These are phyloP conservation scores for Tinamus guttatus DNA, from an alignment of 2,113 vertebrate species.

Conservation along the genomic window DNA sequence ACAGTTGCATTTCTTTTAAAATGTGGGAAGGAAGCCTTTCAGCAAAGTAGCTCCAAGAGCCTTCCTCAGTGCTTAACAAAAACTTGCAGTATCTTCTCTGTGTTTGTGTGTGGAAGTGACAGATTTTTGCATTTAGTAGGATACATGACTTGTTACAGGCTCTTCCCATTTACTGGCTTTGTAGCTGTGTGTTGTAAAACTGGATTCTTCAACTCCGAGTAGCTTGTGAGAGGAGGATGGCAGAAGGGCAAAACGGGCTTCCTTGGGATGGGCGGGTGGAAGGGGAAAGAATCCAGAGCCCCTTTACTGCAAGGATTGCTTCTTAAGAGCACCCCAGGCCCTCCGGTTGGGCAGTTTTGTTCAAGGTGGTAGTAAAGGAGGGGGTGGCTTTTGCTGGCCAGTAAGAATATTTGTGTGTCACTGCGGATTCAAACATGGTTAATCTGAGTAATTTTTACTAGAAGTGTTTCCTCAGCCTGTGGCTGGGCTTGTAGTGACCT, in stretches of 20 bases:
- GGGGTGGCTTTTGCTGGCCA: not conserved
- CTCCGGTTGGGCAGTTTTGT: not conserved
- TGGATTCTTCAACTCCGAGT: no score
- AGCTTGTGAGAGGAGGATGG: no score
- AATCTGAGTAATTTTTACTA: not conserved
- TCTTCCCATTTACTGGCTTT: not conserved
- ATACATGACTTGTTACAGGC: not conserved
- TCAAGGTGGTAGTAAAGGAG: not conserved
- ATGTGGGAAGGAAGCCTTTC: not conserved
- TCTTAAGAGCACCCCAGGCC: not conserved
- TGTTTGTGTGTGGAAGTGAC: not conserved
- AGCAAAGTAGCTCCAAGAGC: not conserved
- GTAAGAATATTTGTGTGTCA: not conserved
- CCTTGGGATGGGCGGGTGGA: not conserved
- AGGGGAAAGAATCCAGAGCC: not conserved
- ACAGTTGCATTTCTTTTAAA: accelerated
- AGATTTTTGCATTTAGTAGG: not conserved
- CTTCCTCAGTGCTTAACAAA: not conserved
- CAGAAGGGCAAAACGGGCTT: not conserved
- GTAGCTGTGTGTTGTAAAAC: no score
- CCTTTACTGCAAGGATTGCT: not conserved
- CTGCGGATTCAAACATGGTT: not conserved
- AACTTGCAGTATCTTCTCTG: not conserved
- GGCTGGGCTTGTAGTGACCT: not conserved
- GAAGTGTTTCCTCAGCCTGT: not conserved